Conservation (phyloP, 1,140 invertebrate species). For the Thaumetopoea pityocampa region DNA sequence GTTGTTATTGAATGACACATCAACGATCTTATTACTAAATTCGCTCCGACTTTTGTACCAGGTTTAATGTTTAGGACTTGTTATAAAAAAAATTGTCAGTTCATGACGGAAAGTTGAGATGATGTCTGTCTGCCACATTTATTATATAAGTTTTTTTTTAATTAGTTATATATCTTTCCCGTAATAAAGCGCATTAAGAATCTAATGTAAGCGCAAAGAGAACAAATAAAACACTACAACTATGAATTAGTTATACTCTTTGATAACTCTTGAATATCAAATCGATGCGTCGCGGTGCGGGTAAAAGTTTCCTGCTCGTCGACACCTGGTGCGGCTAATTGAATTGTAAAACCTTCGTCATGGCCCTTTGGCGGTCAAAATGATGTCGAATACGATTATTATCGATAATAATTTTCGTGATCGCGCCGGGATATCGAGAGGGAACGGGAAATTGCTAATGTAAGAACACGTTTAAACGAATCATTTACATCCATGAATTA, state of each 20-base stretch:
- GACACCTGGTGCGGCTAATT: slow-evolving; percentile 68
- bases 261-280: slow-evolving; percentile 61
- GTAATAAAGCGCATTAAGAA: too few species aligned
- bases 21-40: slow-evolving; percentile 6
- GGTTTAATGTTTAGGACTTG: too few species aligned
- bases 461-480: slow-evolving; percentile 23
- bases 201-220: too few species aligned
- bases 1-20: too few species aligned
- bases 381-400: slow-evolving; percentile 59
- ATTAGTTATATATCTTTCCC: too few species aligned
- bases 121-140: too few species aligned
- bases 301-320: slow-evolving; percentile 46
- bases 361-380: slow-evolving; percentile 60
- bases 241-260: slow-evolving; percentile 48
- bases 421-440: slow-evolving; percentile 38
- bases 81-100: too few species aligned
- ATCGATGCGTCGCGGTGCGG: slow-evolving; percentile 37
- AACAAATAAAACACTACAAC: slow-evolving; percentile 13
- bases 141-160: too few species aligned
- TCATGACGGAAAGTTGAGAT: too few species aligned
- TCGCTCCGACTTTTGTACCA: slow-evolving; percentile 6
- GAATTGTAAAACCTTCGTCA: slow-evolving; percentile 71
- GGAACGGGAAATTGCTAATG: slow-evolving; percentile 35
- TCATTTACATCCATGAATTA: slow-evolving; percentile 4
- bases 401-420: slow-evolving; percentile 56